phyloP scores from a whole-genome alignment of 2,888 invertebrate genomes.

The Gerris lacustris region DNA sequence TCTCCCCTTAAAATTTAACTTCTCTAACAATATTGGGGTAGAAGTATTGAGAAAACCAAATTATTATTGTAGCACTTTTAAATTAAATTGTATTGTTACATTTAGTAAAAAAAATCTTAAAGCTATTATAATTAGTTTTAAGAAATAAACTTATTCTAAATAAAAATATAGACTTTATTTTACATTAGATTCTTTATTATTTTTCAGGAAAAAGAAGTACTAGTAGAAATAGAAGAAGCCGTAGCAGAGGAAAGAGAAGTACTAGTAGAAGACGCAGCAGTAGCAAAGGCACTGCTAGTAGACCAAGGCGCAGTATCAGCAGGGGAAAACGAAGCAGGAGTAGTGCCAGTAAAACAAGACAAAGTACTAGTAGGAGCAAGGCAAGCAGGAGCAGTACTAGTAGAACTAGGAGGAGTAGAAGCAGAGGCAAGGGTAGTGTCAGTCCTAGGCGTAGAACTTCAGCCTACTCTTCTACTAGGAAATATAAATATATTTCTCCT shows the following conservation, averaged over 20 bases:
- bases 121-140: too few species aligned
- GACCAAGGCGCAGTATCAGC: neutral
- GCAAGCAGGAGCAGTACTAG: conserved; percentile 7
- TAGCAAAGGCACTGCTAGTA: neutral
- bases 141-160: too few species aligned
- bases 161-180: too few species aligned
- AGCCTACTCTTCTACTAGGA: neutral
- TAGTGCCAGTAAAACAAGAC: conserved; percentile 19
- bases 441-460: neutral
- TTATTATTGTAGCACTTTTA: too few species aligned
- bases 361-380: conserved; percentile 11
- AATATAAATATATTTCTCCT: neutral
- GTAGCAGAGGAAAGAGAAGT: neutral
- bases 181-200: too few species aligned
- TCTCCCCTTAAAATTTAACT: too few species aligned
- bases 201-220: neutral
- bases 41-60: too few species aligned
- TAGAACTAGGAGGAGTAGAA: conserved; percentile 21
- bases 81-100: too few species aligned
- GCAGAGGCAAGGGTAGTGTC: conserved; percentile 10
- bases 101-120: too few species aligned
- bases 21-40: too few species aligned
- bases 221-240: neutral
- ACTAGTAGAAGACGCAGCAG: neutral
- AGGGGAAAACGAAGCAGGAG: neutral